These are phyloP conservation scores for Morone saxatilis DNA, from an alignment of 2,113 vertebrate genomes.

Conservation along the genomic window DNA sequence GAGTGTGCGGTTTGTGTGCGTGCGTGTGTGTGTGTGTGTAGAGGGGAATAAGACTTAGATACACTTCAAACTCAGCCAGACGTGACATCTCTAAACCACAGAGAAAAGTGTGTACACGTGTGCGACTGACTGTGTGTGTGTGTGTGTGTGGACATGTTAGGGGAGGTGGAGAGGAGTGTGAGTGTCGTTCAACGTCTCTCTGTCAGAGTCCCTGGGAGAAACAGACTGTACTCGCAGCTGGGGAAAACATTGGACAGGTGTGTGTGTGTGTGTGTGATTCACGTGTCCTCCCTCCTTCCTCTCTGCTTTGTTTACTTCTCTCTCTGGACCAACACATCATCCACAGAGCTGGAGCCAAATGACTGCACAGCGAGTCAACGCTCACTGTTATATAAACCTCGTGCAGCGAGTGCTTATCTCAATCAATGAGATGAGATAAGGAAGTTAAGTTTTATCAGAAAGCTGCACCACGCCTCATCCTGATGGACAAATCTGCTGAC, in stretches of 20 bases:
- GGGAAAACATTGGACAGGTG: constrained; percentile 62
- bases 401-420: constrained; percentile 48
- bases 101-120: constrained; percentile 23
- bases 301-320: constrained; percentile 62
- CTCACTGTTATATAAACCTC: constrained; percentile 30
- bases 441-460: constrained; percentile 9
- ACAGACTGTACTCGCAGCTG: constrained; percentile 64
- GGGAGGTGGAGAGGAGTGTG: constrained; percentile 8
- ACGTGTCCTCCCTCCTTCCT: constrained; percentile 27
- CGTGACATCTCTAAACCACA: constrained; percentile 64
- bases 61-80: constrained; percentile 73
- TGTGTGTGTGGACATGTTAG: background rate
- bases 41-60: constrained; percentile 62
- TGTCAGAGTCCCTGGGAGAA: constrained; percentile 55
- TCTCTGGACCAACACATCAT: constrained; percentile 51
- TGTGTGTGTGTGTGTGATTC: constrained; percentile 32
- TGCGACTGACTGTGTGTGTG: constrained; percentile 11
- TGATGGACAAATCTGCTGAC: constrained; percentile 7
- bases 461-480: constrained; percentile 23
- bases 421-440: background rate
- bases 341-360: constrained; percentile 37
- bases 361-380: constrained; percentile 45
- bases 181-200: constrained; percentile 33
- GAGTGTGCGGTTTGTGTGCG: constrained; percentile 23
- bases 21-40: constrained; percentile 13